Evolutionary conservation across 2,113 vertebrate species (phyloP), one percentile per base, ranked within the genome.

Genomic region (Cryptoleucopteryx plumbea): DNA sequence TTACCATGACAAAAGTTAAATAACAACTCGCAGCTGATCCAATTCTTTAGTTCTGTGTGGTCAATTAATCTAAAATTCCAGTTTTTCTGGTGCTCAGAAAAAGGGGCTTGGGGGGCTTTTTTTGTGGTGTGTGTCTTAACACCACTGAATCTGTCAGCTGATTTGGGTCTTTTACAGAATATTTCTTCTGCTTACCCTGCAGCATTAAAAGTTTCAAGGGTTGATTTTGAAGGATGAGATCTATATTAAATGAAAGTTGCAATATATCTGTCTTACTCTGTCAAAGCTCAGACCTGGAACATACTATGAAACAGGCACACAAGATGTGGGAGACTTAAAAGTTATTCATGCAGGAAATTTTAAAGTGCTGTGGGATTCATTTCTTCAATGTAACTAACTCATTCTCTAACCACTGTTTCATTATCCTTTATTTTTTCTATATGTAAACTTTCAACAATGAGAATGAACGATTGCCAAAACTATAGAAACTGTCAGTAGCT

Each of bases 341-440:
- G 79, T 77, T 94, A 66, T 58, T 82, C 48, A 81, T 61, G 78
- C 74, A 88, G 78, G 74, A 73, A 95, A 90, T 94, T 86, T 93
- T 83, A 50, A 86, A 95, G 79, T 16, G 5, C 85, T 95, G 77
- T 92, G 82, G 71, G 78, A 90, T 93, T 94, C 71, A 80, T 1
- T 90, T 86, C 78, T 93, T 82, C 75, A 32, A 26, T 80, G 66
- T 90, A 93, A 96, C 68, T 80, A 91, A 87, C 61, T 95, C 32
- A n/a, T 90, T 88, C 62, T 75, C 27, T 59, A 94, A 89, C 84
- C 89, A 55, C 68, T 86, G 53, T 73, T 97, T 95, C 79, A 66
- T 90, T 92, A n/a, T 81, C 67, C 72, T 82, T 91, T 61, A 9
- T 26, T 78, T 77, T n/a, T 62, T 56, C 42, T 43, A 17, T 48